Base-by-base conservation (phyloP, 37 sponge, comb jelly and placozoan genomes). In the Aplysina aerophoba region DNA sequence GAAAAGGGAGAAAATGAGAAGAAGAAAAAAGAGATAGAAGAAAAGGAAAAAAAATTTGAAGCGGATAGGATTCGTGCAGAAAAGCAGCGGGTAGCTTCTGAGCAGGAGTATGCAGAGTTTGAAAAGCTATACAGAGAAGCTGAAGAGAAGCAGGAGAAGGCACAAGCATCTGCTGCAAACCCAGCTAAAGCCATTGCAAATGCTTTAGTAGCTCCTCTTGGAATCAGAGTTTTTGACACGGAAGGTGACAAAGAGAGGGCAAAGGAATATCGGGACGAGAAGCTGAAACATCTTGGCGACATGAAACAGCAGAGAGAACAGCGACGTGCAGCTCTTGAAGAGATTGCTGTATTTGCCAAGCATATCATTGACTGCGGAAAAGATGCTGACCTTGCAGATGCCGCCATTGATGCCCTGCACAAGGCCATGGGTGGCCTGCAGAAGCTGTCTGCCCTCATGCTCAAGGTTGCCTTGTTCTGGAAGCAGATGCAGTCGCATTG, bases 391-490 rank as follows among this genome's bases (percentile, higher is more conserved):
- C 17, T 85, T n/a, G 83, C 82, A 27, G 79, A 86, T n/a, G 35
- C 19, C 12, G 88, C 89, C 2, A 80, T 82, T 34, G 54, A 86
- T 24, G 83, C 89, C 20, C 77, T 92, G 0, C 89, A 92, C 24
- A 39, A 88, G n/a, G 89, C 92, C 4, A 79, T 79, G 50, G 69
- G 79, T n/a, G 86, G 61, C 41, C 80, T 92, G 54, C 73, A 88
- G 55, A 20, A 79, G 27, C 92, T 92, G 17, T 71, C 92, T 60
- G 73, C 86, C 27, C 68, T 92, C 1, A 92, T 92, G 92, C 73
- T 85, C 81, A 72, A 82, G 58, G 89, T 80, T 22, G 92, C 92
- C 16, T 37, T 79, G 15, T 92, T 92, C 38, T 92, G 92, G 92
- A 66, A 77, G n/a, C 82, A 81, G 50, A 77, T 92, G 86, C 83